These are phyloP conservation scores for Chrysina gloriosa DNA, from an alignment of 2,888 invertebrate genomes.

Conservation along the genomic window DNA sequence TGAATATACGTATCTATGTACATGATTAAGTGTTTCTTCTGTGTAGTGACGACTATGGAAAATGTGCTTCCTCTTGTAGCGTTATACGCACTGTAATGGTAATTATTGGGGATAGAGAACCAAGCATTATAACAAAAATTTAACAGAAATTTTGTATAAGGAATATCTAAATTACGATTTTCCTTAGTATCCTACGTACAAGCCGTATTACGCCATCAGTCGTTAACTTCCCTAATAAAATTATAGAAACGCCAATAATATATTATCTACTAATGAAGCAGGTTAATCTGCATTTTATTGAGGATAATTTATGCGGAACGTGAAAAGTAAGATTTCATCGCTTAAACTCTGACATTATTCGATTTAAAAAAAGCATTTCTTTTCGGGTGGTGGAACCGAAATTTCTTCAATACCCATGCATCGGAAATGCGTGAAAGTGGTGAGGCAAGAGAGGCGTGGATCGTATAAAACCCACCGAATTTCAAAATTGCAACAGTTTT, in stretches of 20 bases:
- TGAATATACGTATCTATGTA: too few relatives aligned
- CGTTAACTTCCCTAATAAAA: not conserved
- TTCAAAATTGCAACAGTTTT: conserved; percentile 15
- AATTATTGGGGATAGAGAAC: too few relatives aligned
- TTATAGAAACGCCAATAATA: not conserved
- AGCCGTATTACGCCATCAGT: too few relatives aligned
- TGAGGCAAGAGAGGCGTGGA: conserved; percentile 1
- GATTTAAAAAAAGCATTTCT: conserved; percentile 33
- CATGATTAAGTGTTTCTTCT: too few relatives aligned
- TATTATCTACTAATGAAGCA: not conserved
- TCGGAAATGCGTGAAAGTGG: conserved; percentile 38
- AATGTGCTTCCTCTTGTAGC: too few relatives aligned
- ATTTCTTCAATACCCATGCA: not conserved
- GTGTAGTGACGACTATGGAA: too few relatives aligned
- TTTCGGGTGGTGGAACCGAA: conserved; percentile 19
- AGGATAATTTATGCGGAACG: not conserved
- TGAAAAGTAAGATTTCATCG: not conserved
- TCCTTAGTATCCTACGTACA: too few relatives aligned
- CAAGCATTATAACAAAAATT: too few relatives aligned
- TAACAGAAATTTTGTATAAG: too few relatives aligned
- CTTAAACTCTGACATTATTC: conserved; percentile 13
- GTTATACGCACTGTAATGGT: too few relatives aligned
- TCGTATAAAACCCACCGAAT: conserved; percentile 25
- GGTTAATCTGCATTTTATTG: conserved; percentile 6
- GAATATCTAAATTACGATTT: too few relatives aligned